A percentile compares a stretch with the other conserved stretches of the same genome.
Conservation (phyloP, 2,113 vertebrate species). For the Ploceus nigricollis region DNA sequence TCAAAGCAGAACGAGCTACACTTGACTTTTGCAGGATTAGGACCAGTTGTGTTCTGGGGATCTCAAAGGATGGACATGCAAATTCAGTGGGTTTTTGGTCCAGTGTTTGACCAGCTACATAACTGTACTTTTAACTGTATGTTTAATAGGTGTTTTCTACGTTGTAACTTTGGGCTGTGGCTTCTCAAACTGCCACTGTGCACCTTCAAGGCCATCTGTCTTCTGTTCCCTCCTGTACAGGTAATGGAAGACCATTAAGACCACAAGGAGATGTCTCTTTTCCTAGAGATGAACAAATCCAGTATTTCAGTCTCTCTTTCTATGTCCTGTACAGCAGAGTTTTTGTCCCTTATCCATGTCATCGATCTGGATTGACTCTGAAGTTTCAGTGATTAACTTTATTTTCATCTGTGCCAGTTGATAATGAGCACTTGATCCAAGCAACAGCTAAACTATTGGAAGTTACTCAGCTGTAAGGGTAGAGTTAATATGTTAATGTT, state of each 20-base stretch:
- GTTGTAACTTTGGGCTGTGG: neutral
- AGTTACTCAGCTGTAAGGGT: neutral
- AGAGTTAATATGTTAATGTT: neutral
- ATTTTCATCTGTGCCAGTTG: neutral
- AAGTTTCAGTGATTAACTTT: neutral
- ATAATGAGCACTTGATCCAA: neutral
- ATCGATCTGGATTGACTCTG: neutral
- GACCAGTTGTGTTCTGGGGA: neutral
- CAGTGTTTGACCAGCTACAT: neutral
- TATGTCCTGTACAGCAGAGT: neutral
- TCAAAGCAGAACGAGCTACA: neutral
- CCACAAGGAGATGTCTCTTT: neutral
- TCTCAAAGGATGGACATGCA: neutral
- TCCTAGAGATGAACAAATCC: neutral
- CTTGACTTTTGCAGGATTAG: neutral
- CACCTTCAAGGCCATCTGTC: neutral
- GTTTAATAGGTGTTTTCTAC: neutral
- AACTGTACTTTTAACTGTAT: neutral
- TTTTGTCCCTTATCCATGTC: neutral
- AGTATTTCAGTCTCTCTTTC: neutral
- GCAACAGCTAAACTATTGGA: fast-evolving
- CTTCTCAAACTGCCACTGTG: neutral
- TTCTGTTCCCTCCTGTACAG: neutral
- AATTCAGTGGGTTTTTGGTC: neutral
- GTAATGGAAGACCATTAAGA: neutral